These are phyloP conservation scores for Scaptomyza reducta DNA, from an alignment of 2,888 invertebrate genomes.

Conservation along the genomic window DNA sequence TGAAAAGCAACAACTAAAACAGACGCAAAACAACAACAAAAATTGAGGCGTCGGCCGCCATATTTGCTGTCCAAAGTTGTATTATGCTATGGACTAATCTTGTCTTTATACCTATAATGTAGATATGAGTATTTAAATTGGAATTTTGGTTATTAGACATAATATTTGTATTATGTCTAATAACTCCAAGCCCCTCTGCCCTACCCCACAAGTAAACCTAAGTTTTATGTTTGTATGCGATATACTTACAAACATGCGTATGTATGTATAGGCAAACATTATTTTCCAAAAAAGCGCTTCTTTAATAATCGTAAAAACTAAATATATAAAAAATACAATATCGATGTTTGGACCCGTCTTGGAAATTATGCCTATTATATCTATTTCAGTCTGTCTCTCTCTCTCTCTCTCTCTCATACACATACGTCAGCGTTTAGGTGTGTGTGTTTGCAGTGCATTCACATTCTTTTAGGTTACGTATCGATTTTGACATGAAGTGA, in stretches of 20 bases:
- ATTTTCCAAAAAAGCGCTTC: conserved; percentile 16
- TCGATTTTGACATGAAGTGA: conserved; percentile 70
- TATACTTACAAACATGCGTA: conserved; percentile 5
- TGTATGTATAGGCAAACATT: conserved; percentile 12
- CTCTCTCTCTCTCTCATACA: conserved; percentile 42
- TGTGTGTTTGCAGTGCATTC: conserved; percentile 67
- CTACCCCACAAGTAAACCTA: background rate
- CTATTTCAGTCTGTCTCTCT: conserved; percentile 59
- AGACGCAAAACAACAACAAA: conserved; percentile 43
- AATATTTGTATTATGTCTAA: background rate
- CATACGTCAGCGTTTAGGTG: conserved; percentile 13
- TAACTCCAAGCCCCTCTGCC: background rate
- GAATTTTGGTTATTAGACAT: background rate
- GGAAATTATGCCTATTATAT: conserved; percentile 55
- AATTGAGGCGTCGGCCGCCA: conserved; percentile 54
- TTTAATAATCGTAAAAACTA: conserved; percentile 10
- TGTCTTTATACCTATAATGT: conserved; percentile 4
- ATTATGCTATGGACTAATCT: conserved; percentile 34
- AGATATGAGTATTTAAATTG: background rate
- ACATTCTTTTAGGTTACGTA: conserved; percentile 78
- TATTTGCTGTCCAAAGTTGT: conserved; percentile 36
- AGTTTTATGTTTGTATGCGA: conserved; percentile 14
- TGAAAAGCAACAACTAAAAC: conserved; percentile 62
- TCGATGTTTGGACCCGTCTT: conserved; percentile 27
- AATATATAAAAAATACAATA: conserved; percentile 1